phyloP scores from a whole-genome alignment of 2,888 invertebrate genomes.

The Cataglyphis albicans region DNA sequence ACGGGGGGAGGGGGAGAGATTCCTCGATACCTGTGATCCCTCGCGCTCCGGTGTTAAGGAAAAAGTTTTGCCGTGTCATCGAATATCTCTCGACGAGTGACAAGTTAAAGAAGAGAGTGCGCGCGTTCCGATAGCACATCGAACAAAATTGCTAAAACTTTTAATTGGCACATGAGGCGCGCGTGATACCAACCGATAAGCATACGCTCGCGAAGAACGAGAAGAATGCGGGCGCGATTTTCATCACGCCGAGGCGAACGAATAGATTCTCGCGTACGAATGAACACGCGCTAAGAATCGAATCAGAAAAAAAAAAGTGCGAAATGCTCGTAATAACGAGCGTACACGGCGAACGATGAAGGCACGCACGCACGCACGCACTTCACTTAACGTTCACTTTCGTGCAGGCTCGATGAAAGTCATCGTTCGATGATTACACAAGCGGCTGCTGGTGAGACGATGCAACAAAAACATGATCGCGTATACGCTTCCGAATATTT shows the following conservation, averaged over 20 bases:
- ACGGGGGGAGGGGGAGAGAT: not conserved
- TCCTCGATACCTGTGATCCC: conserved; percentile 38
- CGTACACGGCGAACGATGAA: not conserved
- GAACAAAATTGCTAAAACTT: conserved; percentile 69
- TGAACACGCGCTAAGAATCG: not conserved
- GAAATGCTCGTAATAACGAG: conserved; percentile 4
- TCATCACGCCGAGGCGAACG: not conserved
- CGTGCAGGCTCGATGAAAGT: conserved; percentile 25
- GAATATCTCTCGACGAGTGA: conserved; percentile 62
- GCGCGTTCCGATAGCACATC: conserved; percentile 25
- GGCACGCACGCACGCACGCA: not conserved
- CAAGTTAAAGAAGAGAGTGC: conserved; percentile 40
- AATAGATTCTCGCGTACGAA: conserved; percentile 8
- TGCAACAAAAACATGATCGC: conserved; percentile 39
- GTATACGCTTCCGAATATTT: conserved; percentile 35
- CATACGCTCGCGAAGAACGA: conserved; percentile 18
- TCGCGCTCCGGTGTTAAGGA: conserved; percentile 65
- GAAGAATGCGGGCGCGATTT: not conserved
- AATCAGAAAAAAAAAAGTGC: conserved; percentile 6
- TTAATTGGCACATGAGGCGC: conserved; percentile 72
- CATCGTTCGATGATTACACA: conserved; percentile 29
- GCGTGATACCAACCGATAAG: conserved; percentile 19
- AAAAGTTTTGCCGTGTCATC: conserved; percentile 67
- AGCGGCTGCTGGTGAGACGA: conserved; percentile 3
- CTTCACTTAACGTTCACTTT: conserved; percentile 44